These are phyloP conservation scores for Emydocephalus ijimae DNA, from an alignment of 2,113 vertebrate genomes.

Conservation along the genomic window DNA sequence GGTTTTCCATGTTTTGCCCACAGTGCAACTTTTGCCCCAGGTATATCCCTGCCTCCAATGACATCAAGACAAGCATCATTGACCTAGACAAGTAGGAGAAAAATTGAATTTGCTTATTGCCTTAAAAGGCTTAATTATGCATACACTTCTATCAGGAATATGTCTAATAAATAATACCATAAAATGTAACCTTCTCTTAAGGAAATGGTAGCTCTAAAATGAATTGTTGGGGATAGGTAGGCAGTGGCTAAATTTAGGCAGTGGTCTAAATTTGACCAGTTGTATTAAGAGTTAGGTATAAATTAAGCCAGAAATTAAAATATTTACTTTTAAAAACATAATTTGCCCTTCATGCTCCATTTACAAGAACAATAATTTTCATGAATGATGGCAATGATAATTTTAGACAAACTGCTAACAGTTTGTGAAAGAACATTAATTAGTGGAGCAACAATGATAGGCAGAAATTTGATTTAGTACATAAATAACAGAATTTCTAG, in stretches of 20 bases:
- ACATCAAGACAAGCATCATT: conserved; percentile 78
- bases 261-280: neutral
- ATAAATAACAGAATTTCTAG: neutral
- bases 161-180: neutral
- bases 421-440: neutral
- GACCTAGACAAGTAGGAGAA: conserved; percentile 58
- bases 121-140: neutral
- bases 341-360: neutral
- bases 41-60: conserved; percentile 75
- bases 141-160: neutral
- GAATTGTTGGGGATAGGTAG: neutral
- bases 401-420: neutral
- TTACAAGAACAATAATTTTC: neutral
- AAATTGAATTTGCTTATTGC: neutral
- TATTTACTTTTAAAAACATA: neutral
- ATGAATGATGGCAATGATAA: neutral
- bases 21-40: conserved; percentile 78
- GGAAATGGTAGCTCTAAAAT: neutral
- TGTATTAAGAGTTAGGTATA: neutral
- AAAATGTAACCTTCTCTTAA: neutral
- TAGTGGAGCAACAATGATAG: neutral
- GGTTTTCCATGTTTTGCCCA: conserved; percentile 79
- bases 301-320: neutral
- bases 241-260: neutral
- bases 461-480: neutral